Evolutionary conservation across 2,113 vertebrate species (phyloP), one percentile per base, ranked within the genome.

Genomic region (Corythoichthys haematopterus): DNA sequence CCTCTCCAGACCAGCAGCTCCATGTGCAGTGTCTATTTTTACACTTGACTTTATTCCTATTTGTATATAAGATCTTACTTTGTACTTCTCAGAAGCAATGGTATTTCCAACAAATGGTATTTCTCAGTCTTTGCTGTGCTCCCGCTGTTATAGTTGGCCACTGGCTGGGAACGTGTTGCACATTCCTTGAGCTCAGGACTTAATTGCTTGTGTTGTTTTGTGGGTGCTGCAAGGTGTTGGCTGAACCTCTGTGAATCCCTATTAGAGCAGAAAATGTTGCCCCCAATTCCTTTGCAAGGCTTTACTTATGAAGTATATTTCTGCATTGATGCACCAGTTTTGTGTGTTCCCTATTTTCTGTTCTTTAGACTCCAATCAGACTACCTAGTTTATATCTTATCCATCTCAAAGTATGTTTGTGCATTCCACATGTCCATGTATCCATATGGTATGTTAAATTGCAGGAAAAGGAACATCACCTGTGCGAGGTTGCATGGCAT

Each of bases 111-210:
- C 71, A 36, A 46, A 83, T 80, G 80, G 80, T 82, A 80, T 82
- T 57, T 84, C 72, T 85, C 81, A 83, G 82, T 86, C 84, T 80
- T 74, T 70, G 66, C 66, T 63, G 55, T 78, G 78, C 80, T 81
- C 71, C 81, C 51, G 6, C 50, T 3, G 47, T 72, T 68, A 65
- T 75, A 48, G 69, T 66, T 43, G 71, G 66, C 12, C 69, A 80
- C 72, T 80, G 81, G 80, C 78, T 85, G 84, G 64, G 79, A 70
- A 80, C 76, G 48, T 89, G 84, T 90, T 90, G 89, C 87, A 89
- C 89, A 89, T 90, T 89, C 89, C 89, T 88, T 78, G 73, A 90
- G 87, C 89, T 90, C 89, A 90, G 89, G 89, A 88, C 84, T 89
- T 80, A 80, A 62, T 74, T 80, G 82, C 73, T 82, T 70, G 70